These are phyloP conservation scores for Ennomos fuscantarius DNA, from an alignment of 2,888 invertebrate genomes.

Conservation along the genomic window DNA sequence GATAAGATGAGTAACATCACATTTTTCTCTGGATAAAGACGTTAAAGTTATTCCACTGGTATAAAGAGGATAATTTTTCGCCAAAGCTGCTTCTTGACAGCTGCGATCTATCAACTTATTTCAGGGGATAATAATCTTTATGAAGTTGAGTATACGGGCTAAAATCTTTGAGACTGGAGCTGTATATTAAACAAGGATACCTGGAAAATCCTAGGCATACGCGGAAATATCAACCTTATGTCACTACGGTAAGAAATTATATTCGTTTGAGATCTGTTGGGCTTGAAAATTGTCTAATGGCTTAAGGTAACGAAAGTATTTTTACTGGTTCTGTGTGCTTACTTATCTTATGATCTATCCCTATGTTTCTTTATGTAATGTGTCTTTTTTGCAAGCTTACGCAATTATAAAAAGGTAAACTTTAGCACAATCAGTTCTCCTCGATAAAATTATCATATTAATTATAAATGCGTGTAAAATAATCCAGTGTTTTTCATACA, in stretches of 20 bases:
- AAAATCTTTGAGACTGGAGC: conserved; percentile 24
- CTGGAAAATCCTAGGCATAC: conserved; percentile 11
- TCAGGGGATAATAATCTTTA: conserved; percentile 49
- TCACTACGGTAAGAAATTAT: conserved; percentile 13
- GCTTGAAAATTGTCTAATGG: conserved; percentile 23
- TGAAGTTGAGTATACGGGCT: conserved; percentile 25
- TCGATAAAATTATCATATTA: too few species aligned
- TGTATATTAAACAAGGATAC: conserved; percentile 29
- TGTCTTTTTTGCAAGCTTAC: not conserved
- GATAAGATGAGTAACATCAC: conserved; percentile 59
- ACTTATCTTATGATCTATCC: conserved; percentile 5
- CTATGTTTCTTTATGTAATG: conserved; percentile 4
- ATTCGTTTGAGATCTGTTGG: conserved; percentile 28
- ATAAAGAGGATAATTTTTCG: conserved; percentile 64
- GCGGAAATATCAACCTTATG: conserved; percentile 29
- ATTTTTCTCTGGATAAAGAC: conserved; percentile 60
- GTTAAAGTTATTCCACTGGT: conserved; percentile 46
- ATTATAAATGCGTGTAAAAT: too few species aligned
- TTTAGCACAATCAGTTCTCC: too few species aligned
- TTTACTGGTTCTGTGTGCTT: conserved; percentile 14
- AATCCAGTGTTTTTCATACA: too few species aligned
- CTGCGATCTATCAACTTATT: conserved; percentile 58
- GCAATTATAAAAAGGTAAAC: not conserved
- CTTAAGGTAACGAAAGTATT: conserved; percentile 6
- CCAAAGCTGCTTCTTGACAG: conserved; percentile 58